These are phyloP conservation scores for Cecidostiba fungosa DNA, from an alignment of 2,888 invertebrate species.

Conservation along the genomic window DNA sequence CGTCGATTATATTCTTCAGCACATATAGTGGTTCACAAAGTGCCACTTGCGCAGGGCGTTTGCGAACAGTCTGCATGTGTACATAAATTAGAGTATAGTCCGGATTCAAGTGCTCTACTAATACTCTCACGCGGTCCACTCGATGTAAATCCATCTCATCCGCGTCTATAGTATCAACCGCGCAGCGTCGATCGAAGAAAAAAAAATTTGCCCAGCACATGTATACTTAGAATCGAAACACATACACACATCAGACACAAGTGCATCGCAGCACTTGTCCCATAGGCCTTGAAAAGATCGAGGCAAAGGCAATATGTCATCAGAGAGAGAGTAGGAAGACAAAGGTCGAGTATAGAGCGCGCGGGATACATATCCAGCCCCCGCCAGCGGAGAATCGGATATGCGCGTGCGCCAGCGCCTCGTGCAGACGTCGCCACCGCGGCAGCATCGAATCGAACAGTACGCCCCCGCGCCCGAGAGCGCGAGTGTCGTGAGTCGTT, in stretches of 20 bases:
- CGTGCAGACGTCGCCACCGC: not conserved
- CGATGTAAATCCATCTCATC: constrained; percentile 8
- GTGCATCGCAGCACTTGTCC: no score
- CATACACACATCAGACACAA: no score
- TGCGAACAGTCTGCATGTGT: not conserved
- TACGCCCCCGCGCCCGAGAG: constrained; percentile 5
- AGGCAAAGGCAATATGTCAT: not conserved
- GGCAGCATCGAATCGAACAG: not conserved
- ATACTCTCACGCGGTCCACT: constrained; percentile 16
- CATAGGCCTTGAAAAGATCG: no score
- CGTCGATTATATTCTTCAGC: no score
- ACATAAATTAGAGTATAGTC: constrained; percentile 45
- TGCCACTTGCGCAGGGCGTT: no score
- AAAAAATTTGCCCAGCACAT: no score
- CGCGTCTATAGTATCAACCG: no score
- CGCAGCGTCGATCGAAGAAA: no score
- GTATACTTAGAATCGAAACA: no score
- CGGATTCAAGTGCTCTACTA: constrained; percentile 41
- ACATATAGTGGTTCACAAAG: no score
- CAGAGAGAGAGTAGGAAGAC: not conserved
- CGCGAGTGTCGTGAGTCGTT: not conserved
- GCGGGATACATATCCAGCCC: not conserved
- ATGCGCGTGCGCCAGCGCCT: not conserved
- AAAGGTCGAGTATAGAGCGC: not conserved
- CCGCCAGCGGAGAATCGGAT: not conserved